Evolutionary conservation across 2,888 invertebrate species (phyloP), one percentile per base, ranked within the genome.

Genomic region (Deilephila porcellus): DNA sequence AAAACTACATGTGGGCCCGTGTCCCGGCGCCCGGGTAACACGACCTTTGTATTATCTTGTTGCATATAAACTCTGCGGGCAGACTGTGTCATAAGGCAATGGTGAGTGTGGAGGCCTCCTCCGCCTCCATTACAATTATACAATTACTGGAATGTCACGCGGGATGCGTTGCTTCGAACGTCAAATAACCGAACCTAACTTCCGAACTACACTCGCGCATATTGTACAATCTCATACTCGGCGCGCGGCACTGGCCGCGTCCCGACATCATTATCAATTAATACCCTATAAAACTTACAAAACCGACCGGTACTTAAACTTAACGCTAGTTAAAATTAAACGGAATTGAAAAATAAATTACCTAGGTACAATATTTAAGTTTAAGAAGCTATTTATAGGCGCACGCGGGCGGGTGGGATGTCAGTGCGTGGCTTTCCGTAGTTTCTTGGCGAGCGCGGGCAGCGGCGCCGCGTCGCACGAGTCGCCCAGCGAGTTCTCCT

Each of bases 281-380:
- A 90, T 92, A 93, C 92, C 93, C 94, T 95, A 95, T 93, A 94
- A 95, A 95, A 95, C 95, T 94, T 95, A 95, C 94, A 95, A 95
- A 95, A 95, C 89, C 93, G 91, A 91, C 88, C 92, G 93, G 92
- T 94, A 93, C 83, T 90, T 92, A 92, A 93, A 93, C 93, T 94
- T 95, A 93, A 89, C 79, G 79, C 94, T 95, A 95, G 89, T 94
- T 94, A 94, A 93, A 93, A 94, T 93, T 94, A 95, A 95, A 90
- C 95, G 95, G 95, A 95, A 95, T 95, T 95, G 91, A 93, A 94
- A 93, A 95, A 95, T 95, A 95, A 95, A 95, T 95, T 95, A 95
- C 93, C 95, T 95, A 95, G 95, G 94, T 95, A 95, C 94, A 94
- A 93, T 94, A 90, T 93, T 91, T 93, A 92, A 93, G 91, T 93